Base-by-base conservation (phyloP, 2,888 invertebrate species). In the Drosophila rellima region DNA sequence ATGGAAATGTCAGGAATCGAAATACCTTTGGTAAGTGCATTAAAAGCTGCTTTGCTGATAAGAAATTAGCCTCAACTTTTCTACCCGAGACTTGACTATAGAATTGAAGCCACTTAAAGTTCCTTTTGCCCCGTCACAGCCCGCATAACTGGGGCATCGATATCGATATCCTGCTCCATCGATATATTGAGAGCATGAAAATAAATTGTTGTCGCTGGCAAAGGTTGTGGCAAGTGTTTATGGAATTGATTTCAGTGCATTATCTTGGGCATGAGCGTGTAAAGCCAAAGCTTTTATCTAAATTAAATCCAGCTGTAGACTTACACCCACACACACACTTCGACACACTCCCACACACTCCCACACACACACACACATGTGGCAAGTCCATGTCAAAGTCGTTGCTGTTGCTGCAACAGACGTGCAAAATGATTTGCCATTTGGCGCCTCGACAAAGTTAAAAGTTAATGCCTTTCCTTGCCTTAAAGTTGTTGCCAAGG, bases 191-290 rank as follows among this genome's bases (percentile, higher is more conserved):
- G 68, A 51, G 37, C 81, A 79, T 88, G 72, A 89, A 86, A 82
- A 88, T 79, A 86, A 82, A 86, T 89, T 88, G 79, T 86, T 56
- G 54, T 79, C 61, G 69, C 64, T 64, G 68, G 51, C 89, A 77
- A 59, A 70, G 82, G 83, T 72, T 80, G 65, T 55, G 71, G 63
- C 63, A 79, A 78, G 74, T 78, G 89, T 71, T 80, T 75, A 79
- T 75, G 75, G 75, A 82, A 85, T 85, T 89, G 85, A 81, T 84
- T 87, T 79, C 71, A 84, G 82, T 76, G 85, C 67, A 87, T 78
- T 88, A 77, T 78, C 71, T 50, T 42, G 56, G 33, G 8, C 23
- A 35, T 50, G 26, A 50, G 74, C 37, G 42, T 55, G 42, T 42
- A 31, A 33, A 15, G 42, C 54, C 26, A 78, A 89, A 81, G 81